Evolutionary conservation across 2,888 invertebrate species (phyloP), one percentile per base, ranked within the genome.

Genomic region (Eulithis prunata): DNA sequence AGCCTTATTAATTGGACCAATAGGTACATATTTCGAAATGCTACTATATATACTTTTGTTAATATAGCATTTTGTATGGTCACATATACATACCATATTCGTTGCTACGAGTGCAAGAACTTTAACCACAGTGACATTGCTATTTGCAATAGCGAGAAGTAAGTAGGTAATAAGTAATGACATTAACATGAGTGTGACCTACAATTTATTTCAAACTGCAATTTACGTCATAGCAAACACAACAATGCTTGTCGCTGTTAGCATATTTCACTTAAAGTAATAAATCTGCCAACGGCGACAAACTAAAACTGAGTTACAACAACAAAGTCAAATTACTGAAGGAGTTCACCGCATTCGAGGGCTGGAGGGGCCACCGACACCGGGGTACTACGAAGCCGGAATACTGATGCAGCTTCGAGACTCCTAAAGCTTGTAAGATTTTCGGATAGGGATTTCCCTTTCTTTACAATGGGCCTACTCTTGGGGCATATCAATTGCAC

Each of bases 381-480:
- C 84, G 87, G 85, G 80, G 65, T 75, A 64, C 66, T 38, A 83
- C 91, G 87, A 78, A 79, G 66, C 61, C 73, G 74, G 92, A 88
- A 93, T 93, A 93, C 93, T 91, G 90, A 92, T 92, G 87, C 87
- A 82, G 71, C 65, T 75, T 69, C 72, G 78, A 83, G 82, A 80
- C 85, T 86, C 80, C 87, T 91, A 91, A 91, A 91, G 91, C 90
- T 85, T 84, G 82, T 83, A 92, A 92, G 91, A 92, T 92, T 93
- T 93, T 91, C 90, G 89, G 89, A 86, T 91, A 73, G 89, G 90
- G 93, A 91, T 91, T 93, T 93, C 91, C 93, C 91, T 93, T 93
- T 92, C 93, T 93, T 93, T 93, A 91, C 93, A 93, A 92, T 92
- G 90, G 89, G 86, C 89, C 91, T 92, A 93, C 93, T 90, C 92